A percentile compares a stretch with the other conserved stretches of the same genome.
Evolutionary conservation across 2,797 vertebrate genomes (phyloP).

Genomic region (Clarias platycephalus): DNA sequence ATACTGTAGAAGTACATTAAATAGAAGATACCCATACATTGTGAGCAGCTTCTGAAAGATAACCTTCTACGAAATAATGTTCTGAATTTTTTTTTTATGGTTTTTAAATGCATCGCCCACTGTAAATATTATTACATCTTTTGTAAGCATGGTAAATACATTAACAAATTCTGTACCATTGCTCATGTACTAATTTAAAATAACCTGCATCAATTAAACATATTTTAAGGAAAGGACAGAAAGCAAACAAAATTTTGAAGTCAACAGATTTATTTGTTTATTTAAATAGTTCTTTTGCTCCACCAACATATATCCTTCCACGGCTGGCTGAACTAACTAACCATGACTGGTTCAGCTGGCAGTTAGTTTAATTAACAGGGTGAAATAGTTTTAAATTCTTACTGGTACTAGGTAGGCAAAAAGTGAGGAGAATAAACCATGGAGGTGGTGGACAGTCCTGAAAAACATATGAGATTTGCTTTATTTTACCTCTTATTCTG

Average conservation of each 20-base stretch:
- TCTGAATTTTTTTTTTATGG: background rate
- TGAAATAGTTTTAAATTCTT: too few species aligned
- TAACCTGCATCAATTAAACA: background rate
- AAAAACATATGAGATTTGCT: too few species aligned
- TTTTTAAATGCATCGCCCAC: background rate
- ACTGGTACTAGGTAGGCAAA: too few species aligned
- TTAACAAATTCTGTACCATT: background rate
- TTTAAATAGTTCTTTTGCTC: too few species aligned
- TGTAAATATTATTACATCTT: background rate
- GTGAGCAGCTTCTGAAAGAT: background rate
- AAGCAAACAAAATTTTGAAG: background rate
- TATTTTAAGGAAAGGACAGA: background rate
- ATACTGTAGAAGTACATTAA: background rate
- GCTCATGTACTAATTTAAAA: background rate
- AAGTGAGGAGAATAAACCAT: too few species aligned
- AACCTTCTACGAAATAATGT: background rate
- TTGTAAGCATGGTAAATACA: background rate
- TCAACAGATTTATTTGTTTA: background rate
- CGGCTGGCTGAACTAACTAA: too few species aligned
- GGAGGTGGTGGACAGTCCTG: too few species aligned
- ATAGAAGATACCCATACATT: background rate
- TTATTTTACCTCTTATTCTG: too few species aligned
- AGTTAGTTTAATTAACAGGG: too few species aligned
- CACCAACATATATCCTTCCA: too few species aligned
- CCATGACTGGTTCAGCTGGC: too few species aligned